Evolutionary conservation across 2,888 invertebrate species (phyloP).

Genomic region (Caenorhabditis virilis): DNA sequence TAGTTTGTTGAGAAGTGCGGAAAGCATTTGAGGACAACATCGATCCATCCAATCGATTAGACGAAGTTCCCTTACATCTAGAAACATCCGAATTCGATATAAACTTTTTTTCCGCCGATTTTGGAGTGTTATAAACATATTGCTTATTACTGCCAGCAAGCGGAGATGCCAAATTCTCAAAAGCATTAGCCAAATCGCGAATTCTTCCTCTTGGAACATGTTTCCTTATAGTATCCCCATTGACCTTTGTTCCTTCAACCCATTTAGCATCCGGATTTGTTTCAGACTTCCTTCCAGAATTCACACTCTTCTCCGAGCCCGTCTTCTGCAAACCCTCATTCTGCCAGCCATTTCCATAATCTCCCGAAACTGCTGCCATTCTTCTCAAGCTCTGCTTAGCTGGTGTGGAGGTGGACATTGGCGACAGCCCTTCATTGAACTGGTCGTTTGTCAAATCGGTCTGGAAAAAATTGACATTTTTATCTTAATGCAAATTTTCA

Average conservation of each 20-base stretch:
- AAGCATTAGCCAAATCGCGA: conserved; percentile 24
- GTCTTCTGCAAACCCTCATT: neutral
- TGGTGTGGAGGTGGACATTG: conserved; percentile 2
- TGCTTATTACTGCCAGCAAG: neutral
- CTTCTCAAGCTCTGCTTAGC: neutral
- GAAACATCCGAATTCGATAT: neutral
- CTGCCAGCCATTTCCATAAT: neutral
- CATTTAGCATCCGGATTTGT: conserved; percentile 1
- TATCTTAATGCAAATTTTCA: too few relatives aligned
- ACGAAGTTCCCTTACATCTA: neutral
- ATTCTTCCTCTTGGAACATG: conserved; percentile 29
- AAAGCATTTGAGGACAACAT: neutral
- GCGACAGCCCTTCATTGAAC: neutral
- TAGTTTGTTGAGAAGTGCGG: neutral
- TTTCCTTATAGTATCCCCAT: conserved; percentile 15
- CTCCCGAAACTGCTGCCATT: neutral
- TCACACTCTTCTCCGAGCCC: neutral
- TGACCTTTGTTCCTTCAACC: neutral
- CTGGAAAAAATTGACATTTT: too few relatives aligned
- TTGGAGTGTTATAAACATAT: neutral
- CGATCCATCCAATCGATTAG: conserved; percentile 3
- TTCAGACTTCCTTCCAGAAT: neutral
- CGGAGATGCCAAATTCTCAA: conserved; percentile 2
- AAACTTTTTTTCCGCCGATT: neutral
- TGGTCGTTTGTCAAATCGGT: neutral